A percentile compares a stretch with the other conserved stretches of the same genome.
phyloP scores from a whole-genome alignment of 2,888 invertebrate species.

The Trissolcus brochymenae region DNA sequence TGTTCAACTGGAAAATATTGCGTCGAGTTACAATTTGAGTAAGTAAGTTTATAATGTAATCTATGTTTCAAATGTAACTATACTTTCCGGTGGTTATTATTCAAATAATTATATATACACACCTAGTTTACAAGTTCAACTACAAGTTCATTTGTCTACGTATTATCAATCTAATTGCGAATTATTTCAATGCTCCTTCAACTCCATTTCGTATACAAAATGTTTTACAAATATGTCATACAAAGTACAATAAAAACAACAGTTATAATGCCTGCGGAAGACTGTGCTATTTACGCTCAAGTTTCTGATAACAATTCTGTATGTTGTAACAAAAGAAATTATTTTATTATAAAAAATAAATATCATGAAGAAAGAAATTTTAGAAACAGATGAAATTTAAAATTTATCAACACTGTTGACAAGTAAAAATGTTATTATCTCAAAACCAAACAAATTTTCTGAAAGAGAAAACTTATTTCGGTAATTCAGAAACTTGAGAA shows the following conservation, averaged over 20 bases:
- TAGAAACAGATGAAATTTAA: no score
- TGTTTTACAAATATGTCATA: slow-evolving; percentile 27
- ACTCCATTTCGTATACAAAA: slow-evolving; percentile 26
- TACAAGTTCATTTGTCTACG: slow-evolving; percentile 38
- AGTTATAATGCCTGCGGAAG: slow-evolving; percentile 15
- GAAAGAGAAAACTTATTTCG: not conserved
- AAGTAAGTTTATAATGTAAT: slow-evolving; percentile 10
- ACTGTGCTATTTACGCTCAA: slow-evolving; percentile 17
- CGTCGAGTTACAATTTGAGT: slow-evolving; percentile 9
- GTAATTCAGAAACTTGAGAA: slow-evolving; percentile 19
- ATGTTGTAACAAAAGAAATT: no score
- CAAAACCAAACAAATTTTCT: not conserved
- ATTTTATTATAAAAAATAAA: no score
- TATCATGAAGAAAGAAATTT: no score
- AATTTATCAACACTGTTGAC: no score
- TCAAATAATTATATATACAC: slow-evolving; percentile 31
- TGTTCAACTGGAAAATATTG: slow-evolving; percentile 22
- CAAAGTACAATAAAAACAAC: slow-evolving; percentile 22
- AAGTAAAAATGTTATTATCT: not conserved
- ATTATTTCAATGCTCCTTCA: slow-evolving; percentile 30
- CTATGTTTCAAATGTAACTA: slow-evolving; percentile 31
- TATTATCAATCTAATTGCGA: slow-evolving; percentile 20
- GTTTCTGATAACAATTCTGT: not conserved
- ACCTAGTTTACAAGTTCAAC: slow-evolving; percentile 38
- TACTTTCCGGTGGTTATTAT: slow-evolving; percentile 39